Evolutionary conservation across 1,140 invertebrate species (phyloP).

Genomic region (Drosophila ananassae): DNA sequence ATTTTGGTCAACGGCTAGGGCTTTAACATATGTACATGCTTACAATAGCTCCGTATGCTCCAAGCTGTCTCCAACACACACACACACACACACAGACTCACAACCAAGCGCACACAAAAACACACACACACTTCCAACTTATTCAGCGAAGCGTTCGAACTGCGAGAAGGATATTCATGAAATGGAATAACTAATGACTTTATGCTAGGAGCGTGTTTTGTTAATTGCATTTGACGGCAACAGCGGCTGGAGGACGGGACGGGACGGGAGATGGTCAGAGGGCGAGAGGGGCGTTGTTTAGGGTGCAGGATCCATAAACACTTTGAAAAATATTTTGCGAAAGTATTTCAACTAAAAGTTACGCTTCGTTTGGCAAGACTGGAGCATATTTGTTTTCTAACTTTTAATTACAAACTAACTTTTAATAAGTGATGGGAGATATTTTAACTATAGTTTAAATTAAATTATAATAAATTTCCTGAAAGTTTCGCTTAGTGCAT

Average conservation of each 20-base stretch:
- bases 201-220: conserved; percentile 81
- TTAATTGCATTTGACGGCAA: conserved; percentile 80
- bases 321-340: conserved; percentile 2
- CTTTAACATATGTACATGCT: conserved; percentile 12
- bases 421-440: too few relatives aligned
- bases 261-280: conserved; percentile 8
- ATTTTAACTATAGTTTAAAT: background rate
- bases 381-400: background rate
- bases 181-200: conserved; percentile 82
- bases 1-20: conserved; percentile 42
- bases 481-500: conserved; percentile 7
- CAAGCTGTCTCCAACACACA: conserved; percentile 38
- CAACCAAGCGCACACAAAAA: conserved; percentile 1
- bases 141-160: conserved; percentile 65
- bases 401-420: background rate
- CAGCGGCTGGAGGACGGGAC: conserved; percentile 30
- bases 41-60: conserved; percentile 59
- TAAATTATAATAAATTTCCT: background rate
- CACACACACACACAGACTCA: conserved; percentile 23
- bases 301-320: background rate
- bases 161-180: conserved; percentile 74
- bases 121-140: conserved; percentile 16
- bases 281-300: background rate
- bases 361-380: too few relatives aligned
- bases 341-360: background rate